Base-by-base conservation (phyloP, 2,113 vertebrate species). In the Strigops habroptila region DNA sequence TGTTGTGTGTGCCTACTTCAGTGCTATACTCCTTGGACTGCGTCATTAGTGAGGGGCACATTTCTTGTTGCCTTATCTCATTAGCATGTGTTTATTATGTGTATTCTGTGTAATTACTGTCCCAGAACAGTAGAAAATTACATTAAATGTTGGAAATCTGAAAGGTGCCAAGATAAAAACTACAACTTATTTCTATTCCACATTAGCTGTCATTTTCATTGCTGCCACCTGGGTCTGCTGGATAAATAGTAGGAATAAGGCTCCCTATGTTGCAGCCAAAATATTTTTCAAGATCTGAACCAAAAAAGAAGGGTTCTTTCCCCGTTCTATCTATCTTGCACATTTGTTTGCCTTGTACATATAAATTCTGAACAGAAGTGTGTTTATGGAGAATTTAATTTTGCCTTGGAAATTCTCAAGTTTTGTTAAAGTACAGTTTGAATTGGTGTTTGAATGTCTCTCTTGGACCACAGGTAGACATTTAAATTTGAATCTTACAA, bases 51-150 rank as follows among this genome's bases (percentile, higher is more conserved):
- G 44, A 96, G 86, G 70, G 75, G 33, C 25, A 83, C 46, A 71
- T 90, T 86, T 95, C 76, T 96, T 96, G 48, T 69, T 97, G 81
- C 31, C 62, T 96, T 97, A 78, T 80, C 84, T 97, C 82, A 94
- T 97, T 97, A 97, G 39, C 77, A 87, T 91, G 69, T 80, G 27
- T 95, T 97, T 97, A 90, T 97, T 92, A 86, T 91, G 81, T 81
- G 67, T 95, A 97, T 97, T 95, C 80, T 92, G 44, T 77, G 69
- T 96, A 97, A 97, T 97, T 97, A 95, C 74, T 92, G 78, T 94
- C 77, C 86, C 86, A 70, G 82, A 96, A 95, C 85, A 96, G 85
- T 91, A 78, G 33, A 75, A 48, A 89, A 70, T 95, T 76, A 76
- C 37, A 86, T 95, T 96, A 93, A 41, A 92, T 83, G 71, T 63